Percentiles rank a stretch among this genome's conserved stretches.
phyloP scores from a whole-genome alignment of 2,888 invertebrate species.

The Orgyia antiqua region DNA sequence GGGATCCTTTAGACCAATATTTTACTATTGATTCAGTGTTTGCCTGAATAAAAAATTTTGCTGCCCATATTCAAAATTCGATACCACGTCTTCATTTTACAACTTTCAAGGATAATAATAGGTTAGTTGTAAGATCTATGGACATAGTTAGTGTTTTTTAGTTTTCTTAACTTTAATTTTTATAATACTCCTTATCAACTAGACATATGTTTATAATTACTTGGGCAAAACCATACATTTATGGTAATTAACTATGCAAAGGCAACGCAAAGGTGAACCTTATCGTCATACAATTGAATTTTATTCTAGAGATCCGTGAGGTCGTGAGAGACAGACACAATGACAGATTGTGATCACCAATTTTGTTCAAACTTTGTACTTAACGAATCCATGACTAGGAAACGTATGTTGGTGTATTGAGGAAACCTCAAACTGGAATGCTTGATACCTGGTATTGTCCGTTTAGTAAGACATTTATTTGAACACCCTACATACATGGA shows the following conservation, averaged over 20 bases:
- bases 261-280: constrained; percentile 32
- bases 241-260: constrained; percentile 32
- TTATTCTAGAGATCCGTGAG: constrained; percentile 49
- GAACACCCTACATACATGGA: too few relatives aligned
- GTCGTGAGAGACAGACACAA: constrained; percentile 56
- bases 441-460: constrained; percentile 7
- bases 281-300: constrained; percentile 52
- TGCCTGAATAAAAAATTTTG: too few relatives aligned
- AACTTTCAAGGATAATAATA: too few relatives aligned
- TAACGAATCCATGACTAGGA: constrained; percentile 34
- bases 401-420: constrained; percentile 24
- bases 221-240: constrained; percentile 33
- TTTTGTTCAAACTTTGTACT: constrained; percentile 57
- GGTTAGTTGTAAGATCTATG: too few relatives aligned
- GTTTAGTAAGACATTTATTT: too few relatives aligned
- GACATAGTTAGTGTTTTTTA: too few relatives aligned
- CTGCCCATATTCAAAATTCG: too few relatives aligned
- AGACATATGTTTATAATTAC: not conserved
- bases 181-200: too few relatives aligned
- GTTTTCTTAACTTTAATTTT: too few relatives aligned
- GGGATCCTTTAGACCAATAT: too few relatives aligned
- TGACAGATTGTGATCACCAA: constrained; percentile 58
- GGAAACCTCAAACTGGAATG: constrained; percentile 24
- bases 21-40: too few relatives aligned
- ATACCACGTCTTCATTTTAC: too few relatives aligned